phyloP scores from a whole-genome alignment of 2,797 vertebrate species.

The Lutjanus campechanus region DNA sequence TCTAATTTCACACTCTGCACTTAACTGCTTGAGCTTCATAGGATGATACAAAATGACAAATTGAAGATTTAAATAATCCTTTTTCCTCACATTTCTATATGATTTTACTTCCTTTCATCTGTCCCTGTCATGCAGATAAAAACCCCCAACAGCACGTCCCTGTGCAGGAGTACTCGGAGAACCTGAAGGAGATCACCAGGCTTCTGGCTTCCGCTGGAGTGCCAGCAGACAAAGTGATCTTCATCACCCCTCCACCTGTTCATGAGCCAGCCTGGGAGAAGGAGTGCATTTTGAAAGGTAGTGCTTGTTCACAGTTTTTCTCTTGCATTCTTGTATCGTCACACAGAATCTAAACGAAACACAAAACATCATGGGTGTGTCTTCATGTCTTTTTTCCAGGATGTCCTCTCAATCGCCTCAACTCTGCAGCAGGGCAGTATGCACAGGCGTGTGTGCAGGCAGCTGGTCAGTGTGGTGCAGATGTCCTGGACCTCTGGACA shows the following conservation, averaged over 20 bases:
- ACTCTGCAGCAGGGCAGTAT: constrained; percentile 88
- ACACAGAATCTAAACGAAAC: neutral
- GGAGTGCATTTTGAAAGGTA: constrained; percentile 91
- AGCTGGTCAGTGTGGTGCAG: constrained; percentile 86
- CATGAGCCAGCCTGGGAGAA: constrained; percentile 91
- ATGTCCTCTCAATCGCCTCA: constrained; percentile 88
- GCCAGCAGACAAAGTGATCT: constrained; percentile 86
- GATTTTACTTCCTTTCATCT: neutral
- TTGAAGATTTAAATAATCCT: neutral
- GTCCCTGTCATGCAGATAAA: constrained; percentile 82
- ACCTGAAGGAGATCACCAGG: constrained; percentile 88
- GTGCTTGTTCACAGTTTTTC: neutral
- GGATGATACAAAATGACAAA: neutral
- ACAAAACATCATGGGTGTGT: neutral
- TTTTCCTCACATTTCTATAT: neutral
- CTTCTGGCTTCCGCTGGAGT: constrained; percentile 87
- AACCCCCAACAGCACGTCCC: constrained; percentile 94
- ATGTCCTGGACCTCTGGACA: constrained; percentile 93
- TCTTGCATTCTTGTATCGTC: neutral
- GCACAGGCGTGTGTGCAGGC: constrained; percentile 89
- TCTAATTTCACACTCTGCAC: neutral
- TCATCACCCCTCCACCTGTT: constrained; percentile 93
- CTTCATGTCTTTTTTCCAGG: constrained; percentile 76
- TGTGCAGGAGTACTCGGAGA: constrained; percentile 89
- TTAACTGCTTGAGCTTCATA: neutral